Conservation (phyloP, 2,797 vertebrate genomes). For the Menidia menidia region DNA sequence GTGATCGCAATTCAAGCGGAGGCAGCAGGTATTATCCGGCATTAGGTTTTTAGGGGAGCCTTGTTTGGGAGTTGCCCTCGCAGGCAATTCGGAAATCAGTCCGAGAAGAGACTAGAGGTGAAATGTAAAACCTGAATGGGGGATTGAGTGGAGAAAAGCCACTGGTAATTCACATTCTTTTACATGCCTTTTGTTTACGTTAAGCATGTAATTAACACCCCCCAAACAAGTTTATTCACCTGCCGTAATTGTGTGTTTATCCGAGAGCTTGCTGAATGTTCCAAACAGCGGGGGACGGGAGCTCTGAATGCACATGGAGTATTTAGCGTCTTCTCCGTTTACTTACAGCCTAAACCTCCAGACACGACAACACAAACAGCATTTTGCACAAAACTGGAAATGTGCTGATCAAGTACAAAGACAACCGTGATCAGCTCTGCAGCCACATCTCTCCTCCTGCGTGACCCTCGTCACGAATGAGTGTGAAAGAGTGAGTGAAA, state of each 20-base stretch:
- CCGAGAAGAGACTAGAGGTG: constrained; percentile 68
- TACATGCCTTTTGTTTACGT: constrained; percentile 86
- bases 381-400: constrained; percentile 17
- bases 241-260: constrained; percentile 89
- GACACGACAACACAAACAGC: constrained; percentile 70
- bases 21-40: constrained; percentile 71
- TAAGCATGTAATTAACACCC: constrained; percentile 88
- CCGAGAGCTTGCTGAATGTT: constrained; percentile 81
- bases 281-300: constrained; percentile 80
- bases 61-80: constrained; percentile 68
- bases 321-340: constrained; percentile 81
- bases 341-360: constrained; percentile 73
- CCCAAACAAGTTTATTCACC: constrained; percentile 88
- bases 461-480: neutral
- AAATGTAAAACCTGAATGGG: constrained; percentile 84
- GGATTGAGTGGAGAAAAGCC: constrained; percentile 65
- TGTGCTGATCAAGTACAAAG: constrained; percentile 9
- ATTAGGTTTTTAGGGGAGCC: constrained; percentile 64
- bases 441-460: neutral
- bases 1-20: constrained; percentile 65
- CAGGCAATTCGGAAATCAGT: constrained; percentile 81
- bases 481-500: constrained; percentile 9
- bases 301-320: constrained; percentile 78
- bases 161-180: constrained; percentile 85
- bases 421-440: neutral